These are phyloP conservation scores for Stichopus horrens DNA, from an alignment of 53 echinoderm and acorn worm genomes.

Conservation along the genomic window DNA sequence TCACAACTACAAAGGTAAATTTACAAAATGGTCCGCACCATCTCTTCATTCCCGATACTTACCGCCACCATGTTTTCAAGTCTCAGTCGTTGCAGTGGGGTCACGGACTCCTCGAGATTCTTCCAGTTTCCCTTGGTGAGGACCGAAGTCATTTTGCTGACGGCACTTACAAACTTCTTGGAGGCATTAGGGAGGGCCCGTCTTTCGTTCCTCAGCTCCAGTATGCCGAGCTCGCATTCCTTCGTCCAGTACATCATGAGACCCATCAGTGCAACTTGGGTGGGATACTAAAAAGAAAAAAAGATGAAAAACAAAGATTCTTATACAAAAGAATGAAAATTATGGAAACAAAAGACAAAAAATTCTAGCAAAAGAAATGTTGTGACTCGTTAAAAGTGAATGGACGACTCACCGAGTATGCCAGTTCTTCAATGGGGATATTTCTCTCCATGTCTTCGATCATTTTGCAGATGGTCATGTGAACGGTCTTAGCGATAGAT, in stretches of 20 bases:
- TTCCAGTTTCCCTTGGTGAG: slow-evolving; percentile 89
- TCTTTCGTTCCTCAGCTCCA: slow-evolving; percentile 85
- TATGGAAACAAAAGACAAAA: neutral
- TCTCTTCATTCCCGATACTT: slow-evolving; percentile 35
- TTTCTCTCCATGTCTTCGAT: slow-evolving; percentile 83
- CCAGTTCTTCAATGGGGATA: slow-evolving; percentile 83
- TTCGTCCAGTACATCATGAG: slow-evolving; percentile 93
- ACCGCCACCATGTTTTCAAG: slow-evolving; percentile 91
- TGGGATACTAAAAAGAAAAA: slow-evolving; percentile 69
- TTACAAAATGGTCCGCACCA: neutral
- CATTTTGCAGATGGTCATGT: slow-evolving; percentile 75
- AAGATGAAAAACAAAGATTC: neutral
- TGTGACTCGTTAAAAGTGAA: neutral
- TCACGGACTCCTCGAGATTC: slow-evolving; percentile 81
- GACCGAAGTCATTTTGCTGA: slow-evolving; percentile 66
- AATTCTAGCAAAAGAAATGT: neutral
- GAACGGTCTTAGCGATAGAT: slow-evolving; percentile 83
- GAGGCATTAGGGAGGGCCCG: slow-evolving; percentile 82
- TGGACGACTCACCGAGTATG: slow-evolving; percentile 68
- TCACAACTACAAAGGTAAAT: neutral
- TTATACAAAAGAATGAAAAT: neutral
- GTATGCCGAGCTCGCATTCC: slow-evolving; percentile 93
- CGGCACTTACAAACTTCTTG: slow-evolving; percentile 86
- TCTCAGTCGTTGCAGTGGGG: slow-evolving; percentile 80
- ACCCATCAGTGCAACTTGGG: slow-evolving; percentile 90